Conservation (phyloP, 2,888 invertebrate genomes). For the Sesia apiformis region DNA sequence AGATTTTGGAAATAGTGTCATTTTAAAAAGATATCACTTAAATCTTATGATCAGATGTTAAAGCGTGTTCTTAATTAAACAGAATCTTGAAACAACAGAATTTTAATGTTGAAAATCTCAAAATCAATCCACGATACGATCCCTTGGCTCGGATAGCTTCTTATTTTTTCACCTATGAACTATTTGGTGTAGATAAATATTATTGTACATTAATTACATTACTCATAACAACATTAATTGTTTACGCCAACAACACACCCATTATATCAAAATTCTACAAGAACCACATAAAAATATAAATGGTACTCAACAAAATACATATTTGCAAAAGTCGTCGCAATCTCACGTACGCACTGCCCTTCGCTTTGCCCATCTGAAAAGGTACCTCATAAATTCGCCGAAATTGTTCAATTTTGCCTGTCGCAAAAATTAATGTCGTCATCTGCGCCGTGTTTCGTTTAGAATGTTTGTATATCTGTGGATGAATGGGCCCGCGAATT, state of each 20-base stretch:
- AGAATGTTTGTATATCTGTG: not conserved
- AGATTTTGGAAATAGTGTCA: too few relatives aligned
- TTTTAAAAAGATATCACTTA: too few relatives aligned
- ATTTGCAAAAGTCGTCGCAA: not conserved
- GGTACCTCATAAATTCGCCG: conserved; percentile 9
- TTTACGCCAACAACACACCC: not conserved
- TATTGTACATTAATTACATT: too few relatives aligned
- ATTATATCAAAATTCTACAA: not conserved
- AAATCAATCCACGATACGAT: too few relatives aligned
- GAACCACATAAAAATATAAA: not conserved
- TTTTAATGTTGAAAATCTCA: too few relatives aligned
- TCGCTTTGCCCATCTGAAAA: not conserved
- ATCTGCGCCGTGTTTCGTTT: conserved; percentile 7
- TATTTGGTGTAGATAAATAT: too few relatives aligned
- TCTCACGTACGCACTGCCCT: not conserved
- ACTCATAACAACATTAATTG: too few relatives aligned
- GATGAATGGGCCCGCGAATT: not conserved
- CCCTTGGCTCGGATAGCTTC: too few relatives aligned
- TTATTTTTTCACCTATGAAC: too few relatives aligned
- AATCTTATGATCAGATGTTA: too few relatives aligned
- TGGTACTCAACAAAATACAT: not conserved
- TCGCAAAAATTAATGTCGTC: conserved; percentile 13
- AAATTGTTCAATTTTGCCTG: conserved; percentile 13
- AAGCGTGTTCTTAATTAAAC: too few relatives aligned
- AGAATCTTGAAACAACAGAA: too few relatives aligned